Evolutionary conservation across 1,140 invertebrate species (phyloP), one percentile per base, ranked within the genome.

Genomic region (Tenebrio molitor): DNA sequence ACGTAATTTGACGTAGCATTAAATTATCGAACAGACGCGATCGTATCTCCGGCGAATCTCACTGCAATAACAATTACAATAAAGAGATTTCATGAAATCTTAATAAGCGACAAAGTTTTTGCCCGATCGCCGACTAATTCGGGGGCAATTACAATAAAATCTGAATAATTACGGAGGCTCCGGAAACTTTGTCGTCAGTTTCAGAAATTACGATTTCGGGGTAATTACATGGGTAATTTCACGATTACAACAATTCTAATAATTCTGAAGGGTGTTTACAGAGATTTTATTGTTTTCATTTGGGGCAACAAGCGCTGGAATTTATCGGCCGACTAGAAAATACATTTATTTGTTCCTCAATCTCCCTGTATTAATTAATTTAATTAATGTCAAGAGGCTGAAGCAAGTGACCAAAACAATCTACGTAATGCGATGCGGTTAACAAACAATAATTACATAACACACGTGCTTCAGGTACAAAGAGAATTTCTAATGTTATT

Each of bases 201-300:
- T 46, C 8, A 21, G 6, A 58, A 58, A 58, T 58, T 58, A 58
- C 23, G 16, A 58, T 12, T 58, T 23, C n/a, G 15, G 14, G 25
- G 23, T 58, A 29, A 58, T 58, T 58, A 29, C 50, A 15, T 33
- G 50, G 50, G 23, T 25, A 29, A 58, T 58, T 58, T 29, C 50
- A 8, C 44, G 19, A 50, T 50, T 50, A 50, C 44, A 50, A 1
- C 2, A 12, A 12, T 3, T 41, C 7, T 46, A 46, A 46, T 46
- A 46, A 46, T 10, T 58, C n/a, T 50, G 15, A 21, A 17, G 44
- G 44, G 44, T 21, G 44, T 50, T 50, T 50, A 50, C 15, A 1
- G 17, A 17, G 44, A 50, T 50, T 50, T 50, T 50, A 50, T 50
- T 50, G 44, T 50, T 50, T 50, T 50, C 19, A 50, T 50, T 50